phyloP scores from a whole-genome alignment of 2,113 vertebrate species.

The Trinectes maculatus region DNA sequence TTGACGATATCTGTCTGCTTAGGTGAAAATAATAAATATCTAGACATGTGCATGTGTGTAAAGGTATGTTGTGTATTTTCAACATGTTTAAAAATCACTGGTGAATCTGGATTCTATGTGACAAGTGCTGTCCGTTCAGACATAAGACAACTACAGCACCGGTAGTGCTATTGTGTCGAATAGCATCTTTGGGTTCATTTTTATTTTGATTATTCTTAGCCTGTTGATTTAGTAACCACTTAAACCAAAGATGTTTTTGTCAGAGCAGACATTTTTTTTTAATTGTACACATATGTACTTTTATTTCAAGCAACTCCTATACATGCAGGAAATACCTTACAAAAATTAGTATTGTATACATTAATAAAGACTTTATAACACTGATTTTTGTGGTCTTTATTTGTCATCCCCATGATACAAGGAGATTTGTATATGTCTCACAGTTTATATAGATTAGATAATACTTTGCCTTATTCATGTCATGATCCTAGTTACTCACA shows the following conservation, averaged over 20 bases:
- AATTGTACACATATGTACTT: constrained; percentile 19
- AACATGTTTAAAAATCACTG: not conserved
- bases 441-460: not conserved
- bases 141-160: not conserved
- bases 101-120: not conserved
- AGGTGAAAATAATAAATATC: constrained; percentile 3
- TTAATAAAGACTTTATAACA: constrained; percentile 70
- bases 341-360: constrained; percentile 48
- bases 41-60: constrained; percentile 19
- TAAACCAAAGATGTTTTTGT: constrained; percentile 62
- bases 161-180: constrained; percentile 11
- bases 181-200: constrained; percentile 12
- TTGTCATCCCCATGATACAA: not conserved
- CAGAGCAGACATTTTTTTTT: constrained; percentile 39
- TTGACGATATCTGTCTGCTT: constrained; percentile 15
- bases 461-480: not conserved
- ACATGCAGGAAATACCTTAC: constrained; percentile 30
- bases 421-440: not conserved
- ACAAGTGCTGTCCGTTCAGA: not conserved
- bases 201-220: constrained; percentile 9
- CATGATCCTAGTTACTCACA: not conserved
- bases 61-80: constrained; percentile 11
- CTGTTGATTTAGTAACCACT: constrained; percentile 18
- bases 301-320: constrained; percentile 40
- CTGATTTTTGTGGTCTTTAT: constrained; percentile 3